Base-by-base conservation (phyloP, 2,888 invertebrate species). In the Chrysolina oricalcia region DNA sequence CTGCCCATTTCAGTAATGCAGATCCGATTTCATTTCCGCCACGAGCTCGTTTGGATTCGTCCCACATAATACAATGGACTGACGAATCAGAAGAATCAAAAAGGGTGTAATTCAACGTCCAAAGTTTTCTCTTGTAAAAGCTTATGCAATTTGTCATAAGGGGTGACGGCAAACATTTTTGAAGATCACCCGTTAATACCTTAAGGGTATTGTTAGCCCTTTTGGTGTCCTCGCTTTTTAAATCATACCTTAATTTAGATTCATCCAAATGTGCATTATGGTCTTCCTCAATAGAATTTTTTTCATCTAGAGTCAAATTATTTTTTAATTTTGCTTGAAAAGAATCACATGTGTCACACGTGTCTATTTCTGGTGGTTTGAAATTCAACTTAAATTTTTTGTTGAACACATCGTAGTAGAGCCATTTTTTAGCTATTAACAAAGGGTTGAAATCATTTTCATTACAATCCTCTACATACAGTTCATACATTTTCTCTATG, bases 111-210 rank as follows among this genome's bases (percentile, higher is more conserved):
- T 69, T 69, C 35, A 69, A 56, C 19, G 68, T 70, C 62, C 46
- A 70, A 70, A 70, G 62, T 62, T 70, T 70, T 41, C 70, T 43
- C 46, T 70, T 70, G 46, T 70, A 70, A 43, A 70, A 70, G 46
- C 70, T 62, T 62, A 70, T 62, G 27, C 70, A 59, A 62, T 70
- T 70, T 62, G 70, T 70, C 23, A 43, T 62, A 23, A 70, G 62
- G 21, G 70, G 70, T 62, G 70, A 62, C 21, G 59, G 41, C 62
- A 70, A 62, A 62, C 62, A 69, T 53, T 68, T 68, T 53, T 68
- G 40, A 15, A 50, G 53, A 68, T 50, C 68, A 41, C 15, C 21
- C 6, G 41, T 40, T 35, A 56, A 40, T 41, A 69, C 69, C 56
- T 69, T 59, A 15, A 41, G 69, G 40, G 69, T 40, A 69, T 41